Percentiles rank a stretch among this genome's conserved stretches.
phyloP scores from a whole-genome alignment of 2,113 vertebrate species.

The Gallinago media region DNA sequence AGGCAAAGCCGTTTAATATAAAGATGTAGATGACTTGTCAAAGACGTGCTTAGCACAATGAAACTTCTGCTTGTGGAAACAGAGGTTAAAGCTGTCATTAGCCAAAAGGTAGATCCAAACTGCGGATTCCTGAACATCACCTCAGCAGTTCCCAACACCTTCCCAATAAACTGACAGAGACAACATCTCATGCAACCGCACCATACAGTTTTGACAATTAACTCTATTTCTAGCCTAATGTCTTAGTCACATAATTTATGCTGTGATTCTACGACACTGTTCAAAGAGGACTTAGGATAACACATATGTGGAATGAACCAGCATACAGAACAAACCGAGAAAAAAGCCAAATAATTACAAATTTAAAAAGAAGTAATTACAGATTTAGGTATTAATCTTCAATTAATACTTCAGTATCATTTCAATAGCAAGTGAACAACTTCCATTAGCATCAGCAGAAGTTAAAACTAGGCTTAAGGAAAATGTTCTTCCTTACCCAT shows the following conservation, averaged over 20 bases:
- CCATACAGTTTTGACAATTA: not conserved
- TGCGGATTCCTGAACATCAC: not conserved
- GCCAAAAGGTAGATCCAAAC: not conserved
- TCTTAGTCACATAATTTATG: not conserved
- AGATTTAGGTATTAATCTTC: not conserved
- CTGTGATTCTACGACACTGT: not conserved
- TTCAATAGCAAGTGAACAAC: not conserved
- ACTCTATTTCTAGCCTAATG: not conserved
- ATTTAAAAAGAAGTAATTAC: not conserved
- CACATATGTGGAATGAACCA: not conserved
- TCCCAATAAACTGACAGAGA: not conserved
- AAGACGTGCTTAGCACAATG: not conserved
- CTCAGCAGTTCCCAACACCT: not conserved
- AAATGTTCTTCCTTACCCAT: not conserved
- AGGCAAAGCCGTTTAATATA: slow-evolving; percentile 19
- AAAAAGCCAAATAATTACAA: not conserved
- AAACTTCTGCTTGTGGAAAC: not conserved
- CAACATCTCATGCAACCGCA: not conserved
- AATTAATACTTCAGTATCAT: not conserved
- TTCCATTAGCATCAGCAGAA: not conserved
- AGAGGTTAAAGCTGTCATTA: not conserved
- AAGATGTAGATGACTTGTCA: slow-evolving; percentile 32
- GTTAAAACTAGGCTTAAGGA: not conserved
- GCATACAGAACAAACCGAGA: not conserved
- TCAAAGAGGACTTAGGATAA: not conserved